These are phyloP conservation scores for Cyprinodon diabolis DNA, from an alignment of 2,797 vertebrate species.

Conservation along the genomic window DNA sequence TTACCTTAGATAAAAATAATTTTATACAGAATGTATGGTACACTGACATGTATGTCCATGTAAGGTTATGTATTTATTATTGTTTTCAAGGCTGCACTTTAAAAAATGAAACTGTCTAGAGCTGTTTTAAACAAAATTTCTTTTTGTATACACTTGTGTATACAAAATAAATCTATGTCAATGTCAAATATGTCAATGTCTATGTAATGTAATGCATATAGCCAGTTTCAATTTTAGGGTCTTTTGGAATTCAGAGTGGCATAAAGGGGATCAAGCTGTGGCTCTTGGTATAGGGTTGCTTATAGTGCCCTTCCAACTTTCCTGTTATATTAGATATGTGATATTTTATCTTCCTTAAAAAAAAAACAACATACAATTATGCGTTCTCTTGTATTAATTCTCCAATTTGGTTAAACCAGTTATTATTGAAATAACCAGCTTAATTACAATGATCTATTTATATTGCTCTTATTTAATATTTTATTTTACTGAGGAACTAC, in stretches of 20 bases:
- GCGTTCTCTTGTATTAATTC: too few species aligned
- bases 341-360: not conserved
- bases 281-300: not conserved
- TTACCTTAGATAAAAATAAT: not conserved
- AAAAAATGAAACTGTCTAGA: too few species aligned
- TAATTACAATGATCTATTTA: not conserved
- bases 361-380: too few species aligned
- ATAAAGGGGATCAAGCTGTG: too few species aligned
- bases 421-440: too few species aligned
- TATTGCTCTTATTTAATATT: not conserved
- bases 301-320: not conserved
- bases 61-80: too few species aligned
- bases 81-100: too few species aligned
- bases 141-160: too few species aligned
- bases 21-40: not conserved
- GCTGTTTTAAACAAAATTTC: too few species aligned
- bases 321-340: not conserved
- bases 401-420: too few species aligned
- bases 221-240: not conserved
- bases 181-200: too few species aligned
- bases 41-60: not conserved
- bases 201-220: not conserved
- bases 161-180: too few species aligned
- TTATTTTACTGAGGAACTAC: not conserved
- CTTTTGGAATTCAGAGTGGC: not conserved